These are phyloP conservation scores for Calameuta pallipes DNA, from an alignment of 2,888 invertebrate genomes.

Conservation along the genomic window DNA sequence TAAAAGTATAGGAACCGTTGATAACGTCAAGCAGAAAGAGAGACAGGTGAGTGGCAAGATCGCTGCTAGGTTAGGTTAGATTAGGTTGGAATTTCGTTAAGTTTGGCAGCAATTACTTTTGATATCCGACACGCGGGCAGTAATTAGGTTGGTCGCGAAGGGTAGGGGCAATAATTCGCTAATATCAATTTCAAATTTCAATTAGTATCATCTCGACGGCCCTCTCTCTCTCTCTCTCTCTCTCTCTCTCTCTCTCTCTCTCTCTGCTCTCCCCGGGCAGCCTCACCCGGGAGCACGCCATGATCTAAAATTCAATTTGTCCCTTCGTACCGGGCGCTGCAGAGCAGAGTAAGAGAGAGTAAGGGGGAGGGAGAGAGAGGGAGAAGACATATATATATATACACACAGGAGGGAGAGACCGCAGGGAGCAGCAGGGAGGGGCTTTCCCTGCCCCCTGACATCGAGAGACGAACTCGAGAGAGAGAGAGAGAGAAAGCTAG, in stretches of 20 bases:
- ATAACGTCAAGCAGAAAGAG: not conserved
- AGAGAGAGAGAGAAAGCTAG: not conserved
- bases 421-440: not conserved
- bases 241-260: conserved; percentile 23
- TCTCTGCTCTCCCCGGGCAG: conserved; percentile 38
- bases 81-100: conserved; percentile 56
- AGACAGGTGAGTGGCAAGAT: not conserved
- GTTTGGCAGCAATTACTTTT: conserved; percentile 65
- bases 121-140: conserved; percentile 63
- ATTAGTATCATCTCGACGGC: conserved; percentile 65
- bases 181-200: conserved; percentile 68
- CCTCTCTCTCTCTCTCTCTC: conserved; percentile 29
- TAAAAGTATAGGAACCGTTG: not conserved
- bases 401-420: not conserved
- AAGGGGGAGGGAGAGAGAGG: conserved; percentile 21
- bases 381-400: conserved; percentile 1
- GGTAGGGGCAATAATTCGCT: conserved; percentile 64
- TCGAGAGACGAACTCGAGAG: conserved; percentile 12
- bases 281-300: conserved; percentile 58
- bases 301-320: conserved; percentile 67
- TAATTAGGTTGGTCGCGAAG: conserved; percentile 51
- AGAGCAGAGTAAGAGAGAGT: conserved; percentile 31
- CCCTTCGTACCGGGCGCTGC: conserved; percentile 55
- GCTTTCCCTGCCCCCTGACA: not conserved
- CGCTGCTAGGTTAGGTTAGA: not conserved